phyloP scores from a whole-genome alignment of 2,888 invertebrate genomes.

The Craniophora ligustri region DNA sequence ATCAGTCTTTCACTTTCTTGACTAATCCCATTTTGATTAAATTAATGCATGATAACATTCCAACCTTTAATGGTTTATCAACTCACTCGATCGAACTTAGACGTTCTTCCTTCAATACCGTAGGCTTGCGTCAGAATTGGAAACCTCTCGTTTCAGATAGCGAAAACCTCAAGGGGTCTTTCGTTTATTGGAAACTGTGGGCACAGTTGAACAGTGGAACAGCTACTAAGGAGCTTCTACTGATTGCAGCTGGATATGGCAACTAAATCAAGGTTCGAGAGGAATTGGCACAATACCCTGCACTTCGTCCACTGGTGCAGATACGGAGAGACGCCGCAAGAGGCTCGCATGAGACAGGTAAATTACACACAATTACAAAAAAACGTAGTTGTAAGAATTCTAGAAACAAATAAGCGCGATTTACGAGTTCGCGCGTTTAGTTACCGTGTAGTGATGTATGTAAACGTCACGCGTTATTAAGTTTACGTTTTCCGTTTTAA shows the following conservation, averaged over 20 bases:
- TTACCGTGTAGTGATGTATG: conserved; percentile 40
- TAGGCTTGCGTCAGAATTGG: conserved; percentile 86
- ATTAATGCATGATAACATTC: conserved; percentile 67
- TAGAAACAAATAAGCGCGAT: conserved; percentile 46
- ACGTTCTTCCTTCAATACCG: conserved; percentile 70
- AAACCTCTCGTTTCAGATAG: conserved; percentile 88
- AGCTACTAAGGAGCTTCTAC: conserved; percentile 87
- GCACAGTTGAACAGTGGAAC: conserved; percentile 78
- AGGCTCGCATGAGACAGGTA: conserved; percentile 92
- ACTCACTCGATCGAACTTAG: conserved; percentile 63
- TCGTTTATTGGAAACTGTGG: conserved; percentile 81
- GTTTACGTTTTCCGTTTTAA: conserved; percentile 35
- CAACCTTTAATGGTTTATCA: conserved; percentile 68
- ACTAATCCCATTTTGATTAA: conserved; percentile 49
- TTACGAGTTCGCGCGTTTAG: conserved; percentile 44
- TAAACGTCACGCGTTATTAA: conserved; percentile 36
- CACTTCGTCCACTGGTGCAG: conserved; percentile 92
- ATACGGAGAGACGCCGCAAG: conserved; percentile 91
- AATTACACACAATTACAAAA: conserved; percentile 58
- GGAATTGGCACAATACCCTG: conserved; percentile 91
- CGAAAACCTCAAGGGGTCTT: conserved; percentile 82
- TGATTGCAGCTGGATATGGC: conserved; percentile 89
- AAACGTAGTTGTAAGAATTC: conserved; percentile 40
- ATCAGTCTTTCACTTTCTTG: conserved; percentile 38
- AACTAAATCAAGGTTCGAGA: conserved; percentile 88